phyloP scores from a whole-genome alignment of 2,113 vertebrate genomes.

The Protobothrops mucrosquamatus region DNA sequence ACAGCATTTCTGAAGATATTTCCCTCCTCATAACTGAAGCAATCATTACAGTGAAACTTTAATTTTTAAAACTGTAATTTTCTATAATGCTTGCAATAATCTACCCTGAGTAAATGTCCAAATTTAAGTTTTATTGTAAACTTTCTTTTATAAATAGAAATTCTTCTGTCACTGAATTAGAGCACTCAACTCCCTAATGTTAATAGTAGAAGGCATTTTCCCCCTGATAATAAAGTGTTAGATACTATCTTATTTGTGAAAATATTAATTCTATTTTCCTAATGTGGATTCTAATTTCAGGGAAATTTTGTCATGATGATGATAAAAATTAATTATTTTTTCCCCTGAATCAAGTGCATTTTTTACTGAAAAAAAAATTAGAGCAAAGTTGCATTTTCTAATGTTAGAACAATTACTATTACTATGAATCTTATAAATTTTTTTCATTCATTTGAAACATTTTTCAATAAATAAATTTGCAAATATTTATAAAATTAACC shows the following conservation, averaged over 20 bases:
- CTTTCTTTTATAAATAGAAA: not conserved
- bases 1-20: not conserved
- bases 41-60: not conserved
- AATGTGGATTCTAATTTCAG: not conserved
- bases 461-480: not conserved
- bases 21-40: conserved; percentile 1
- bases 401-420: not conserved
- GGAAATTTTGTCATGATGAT: not conserved
- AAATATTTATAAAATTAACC: not conserved
- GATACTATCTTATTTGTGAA: not conserved
- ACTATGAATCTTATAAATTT: not conserved
- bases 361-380: not conserved
- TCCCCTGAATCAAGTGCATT: not conserved
- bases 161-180: not conserved
- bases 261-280: not conserved
- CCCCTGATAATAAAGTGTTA: not conserved
- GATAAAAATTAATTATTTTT: not conserved
- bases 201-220: not conserved
- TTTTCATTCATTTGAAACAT: not conserved
- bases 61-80: not conserved
- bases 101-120: not conserved
- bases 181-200: not conserved
- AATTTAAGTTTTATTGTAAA: not conserved
- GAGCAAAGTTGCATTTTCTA: not conserved
- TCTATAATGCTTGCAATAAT: not conserved